Evolutionary conservation across 1,140 invertebrate genomes (phyloP), one percentile per base, ranked within the genome.

Genomic region (Diabrotica virgifera): DNA sequence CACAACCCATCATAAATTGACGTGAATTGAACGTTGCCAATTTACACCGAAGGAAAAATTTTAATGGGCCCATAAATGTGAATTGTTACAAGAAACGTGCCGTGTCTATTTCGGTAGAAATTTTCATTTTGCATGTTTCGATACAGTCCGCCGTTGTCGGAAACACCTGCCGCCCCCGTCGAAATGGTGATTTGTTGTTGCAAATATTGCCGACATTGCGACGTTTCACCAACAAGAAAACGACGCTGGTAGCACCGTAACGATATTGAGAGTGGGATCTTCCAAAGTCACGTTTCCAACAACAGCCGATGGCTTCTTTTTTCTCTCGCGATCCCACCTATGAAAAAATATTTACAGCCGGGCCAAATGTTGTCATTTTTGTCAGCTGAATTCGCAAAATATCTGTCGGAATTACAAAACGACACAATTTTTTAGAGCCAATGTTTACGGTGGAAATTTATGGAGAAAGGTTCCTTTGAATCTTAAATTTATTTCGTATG

Each of bases 151-250:
- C 9, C 40, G 58, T 50, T 35, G 58, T 59, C 58, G 6, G 14
- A 46, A 59, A 59, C 58, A 59, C 58, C 58, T 59, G 58, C 13
- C 58, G 6, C 46, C n/a, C 40, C 38, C 9, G 52, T 59, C 13
- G 24, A 59, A 59, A 59, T 35, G 38, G 58, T 59, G 58, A 59
- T 59, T 59, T 59, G 58, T 59, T 59, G 58, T 59, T 59, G 58
- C 58, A 59, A 59, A 59, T 59, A 59, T 59, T 59, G 58, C 58
- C 58, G 9, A 59, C 58, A 51, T 59, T 59, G 40, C 40, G 9
- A 59, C 58, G 35, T 59, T 59, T 59, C 40, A n/a, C 58, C 58
- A 38, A 10, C 38, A 35, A 57, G 38, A 59, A 59, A 59, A 59
- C 58, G 40, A 46, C 40, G 40, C 40, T 6, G 24, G 24, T 24